phyloP scores from a whole-genome alignment of 2,113 vertebrate genomes.

The Nycticebus coucang region DNA sequence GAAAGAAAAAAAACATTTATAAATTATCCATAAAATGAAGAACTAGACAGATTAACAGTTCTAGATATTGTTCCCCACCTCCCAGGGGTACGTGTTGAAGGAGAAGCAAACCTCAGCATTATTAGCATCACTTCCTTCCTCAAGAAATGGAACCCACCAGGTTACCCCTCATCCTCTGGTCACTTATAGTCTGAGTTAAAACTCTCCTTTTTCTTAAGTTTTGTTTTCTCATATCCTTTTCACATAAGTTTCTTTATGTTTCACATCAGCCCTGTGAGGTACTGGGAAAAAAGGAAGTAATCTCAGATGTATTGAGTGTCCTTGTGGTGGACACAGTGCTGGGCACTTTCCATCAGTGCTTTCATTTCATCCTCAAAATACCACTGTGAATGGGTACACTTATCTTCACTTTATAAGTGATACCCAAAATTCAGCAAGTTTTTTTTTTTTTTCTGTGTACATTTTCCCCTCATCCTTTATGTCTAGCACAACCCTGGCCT shows the following conservation, averaged over 20 bases:
- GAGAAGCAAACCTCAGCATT: not conserved
- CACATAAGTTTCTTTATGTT: conserved; percentile 23
- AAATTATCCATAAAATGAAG: conserved; percentile 9
- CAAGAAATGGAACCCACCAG: not conserved
- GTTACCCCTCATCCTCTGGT: not conserved
- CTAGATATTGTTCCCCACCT: not conserved
- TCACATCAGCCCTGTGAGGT: not conserved
- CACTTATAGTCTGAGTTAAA: conserved; percentile 9
- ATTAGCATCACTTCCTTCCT: not conserved
- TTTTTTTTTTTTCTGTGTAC: not conserved
- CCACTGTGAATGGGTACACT: not conserved
- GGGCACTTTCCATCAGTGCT: not conserved
- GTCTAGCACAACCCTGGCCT: not conserved
- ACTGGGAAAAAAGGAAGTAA: not conserved
- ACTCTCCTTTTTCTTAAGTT: not conserved
- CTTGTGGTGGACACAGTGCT: not conserved
- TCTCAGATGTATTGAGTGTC: not conserved
- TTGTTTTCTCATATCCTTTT: conserved; percentile 38
- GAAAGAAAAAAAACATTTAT: not conserved
- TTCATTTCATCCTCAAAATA: conserved; percentile 16
- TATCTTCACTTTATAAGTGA: conserved; percentile 20
- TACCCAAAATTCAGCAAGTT: not conserved
- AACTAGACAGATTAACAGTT: not conserved
- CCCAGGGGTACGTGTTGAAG: not conserved
- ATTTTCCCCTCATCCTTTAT: not conserved